These are phyloP conservation scores for Eupithecia exiguata DNA, from an alignment of 2,888 invertebrate species.

Conservation along the genomic window DNA sequence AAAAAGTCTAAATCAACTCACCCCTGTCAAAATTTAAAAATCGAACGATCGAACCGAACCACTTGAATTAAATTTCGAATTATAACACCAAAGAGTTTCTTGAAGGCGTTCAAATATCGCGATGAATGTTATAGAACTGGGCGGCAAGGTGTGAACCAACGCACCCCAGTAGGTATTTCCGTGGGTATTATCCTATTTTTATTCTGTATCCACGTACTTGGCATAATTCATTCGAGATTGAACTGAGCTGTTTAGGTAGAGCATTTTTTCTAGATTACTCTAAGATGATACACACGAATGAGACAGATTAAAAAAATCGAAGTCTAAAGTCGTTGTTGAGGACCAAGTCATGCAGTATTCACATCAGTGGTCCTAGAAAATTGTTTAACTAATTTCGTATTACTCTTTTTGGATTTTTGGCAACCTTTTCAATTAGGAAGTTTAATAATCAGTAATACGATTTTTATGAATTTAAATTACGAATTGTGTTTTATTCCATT, in stretches of 20 bases:
- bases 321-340: background rate
- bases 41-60: slow-evolving; percentile 17
- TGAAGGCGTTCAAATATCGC: slow-evolving; percentile 62
- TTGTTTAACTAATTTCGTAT: background rate
- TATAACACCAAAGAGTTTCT: slow-evolving; percentile 36
- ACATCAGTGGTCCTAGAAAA: background rate
- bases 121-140: slow-evolving; percentile 65
- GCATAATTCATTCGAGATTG: slow-evolving; percentile 54
- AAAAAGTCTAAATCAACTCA: slow-evolving; percentile 17
- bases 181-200: slow-evolving; percentile 62
- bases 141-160: slow-evolving; percentile 72
- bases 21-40: slow-evolving; percentile 28
- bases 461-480: background rate
- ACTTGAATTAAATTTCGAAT: slow-evolving; percentile 22
- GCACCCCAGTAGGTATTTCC: slow-evolving; percentile 43
- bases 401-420: background rate
- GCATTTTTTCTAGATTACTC: slow-evolving; percentile 28
- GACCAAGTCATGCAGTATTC: background rate
- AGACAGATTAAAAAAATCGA: background rate
- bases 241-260: slow-evolving; percentile 40
- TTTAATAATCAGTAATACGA: background rate
- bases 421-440: background rate
- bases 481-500: background rate
- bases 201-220: slow-evolving; percentile 67
- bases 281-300: background rate